Base-by-base conservation (phyloP, 2,113 vertebrate genomes). In the Oreotrochilus melanogaster region DNA sequence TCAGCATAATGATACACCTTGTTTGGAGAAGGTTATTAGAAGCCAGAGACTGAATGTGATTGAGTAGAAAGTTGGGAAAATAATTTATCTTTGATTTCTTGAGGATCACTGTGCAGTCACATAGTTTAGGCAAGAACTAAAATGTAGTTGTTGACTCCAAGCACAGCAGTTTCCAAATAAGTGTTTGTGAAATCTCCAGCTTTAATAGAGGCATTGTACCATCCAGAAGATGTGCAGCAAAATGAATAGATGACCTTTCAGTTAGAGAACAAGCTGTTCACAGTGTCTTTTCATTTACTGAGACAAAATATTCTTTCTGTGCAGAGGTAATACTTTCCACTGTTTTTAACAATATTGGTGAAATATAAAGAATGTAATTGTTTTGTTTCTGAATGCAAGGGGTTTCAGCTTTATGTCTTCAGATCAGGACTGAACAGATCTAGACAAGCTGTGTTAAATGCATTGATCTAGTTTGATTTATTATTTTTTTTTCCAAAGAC, bases 361-460 rank as follows among this genome's bases (percentile, higher is more conserved):
- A 94, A 96, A 94, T 95, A 95, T 76, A 96, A 86, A 87, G 80
- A 95, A 96, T 93, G 88, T 69, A 37, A 57, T 93, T 85, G 74
- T 91, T 91, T 95, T 91, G 48, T 84, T 76, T 93, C 73, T 91
- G 71, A 71, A 83, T 86, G 50, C 56, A 73, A 43, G 25, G 73
- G 19, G 19, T 24, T 96, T 91, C 92, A 89, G 67, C 78, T 76
- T 1, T 62, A 43, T 0, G 0, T 76, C 62, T 78, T 88, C 43
- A 47, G 47, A 43, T 73, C 51, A 83, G 16, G 28, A 43, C 31
- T 62, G 35, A 35, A 39, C 39, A 39, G 39, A 92, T 82, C 50
- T 70, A 69, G 61, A 57, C 42, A 13, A 33, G 15, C 56, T 45
- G 27, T 24, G 39, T 54, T 78, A 71, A 84, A 78, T 82, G 31